Evolutionary conservation across 2,113 vertebrate species (phyloP).

Genomic region (Acinonyx jubatus): DNA sequence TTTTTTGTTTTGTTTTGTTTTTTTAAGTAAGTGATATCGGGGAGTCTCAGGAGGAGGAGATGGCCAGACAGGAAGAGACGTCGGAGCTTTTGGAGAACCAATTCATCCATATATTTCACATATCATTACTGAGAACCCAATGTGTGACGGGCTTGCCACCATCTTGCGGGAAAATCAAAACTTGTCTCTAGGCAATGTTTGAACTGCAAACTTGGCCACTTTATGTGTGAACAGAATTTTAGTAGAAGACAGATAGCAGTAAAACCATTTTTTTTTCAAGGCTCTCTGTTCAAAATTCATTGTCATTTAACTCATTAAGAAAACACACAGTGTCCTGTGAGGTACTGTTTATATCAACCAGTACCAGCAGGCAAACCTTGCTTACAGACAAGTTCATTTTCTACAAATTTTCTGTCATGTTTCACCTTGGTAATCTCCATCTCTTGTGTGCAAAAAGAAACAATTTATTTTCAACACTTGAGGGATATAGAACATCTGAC

Average conservation of each 20-base stretch:
- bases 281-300: conserved; percentile 54
- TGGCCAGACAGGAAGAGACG: background rate
- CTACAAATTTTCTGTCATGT: conserved; percentile 77
- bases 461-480: conserved; percentile 85
- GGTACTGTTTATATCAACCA: conserved; percentile 64
- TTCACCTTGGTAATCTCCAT: conserved; percentile 79
- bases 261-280: conserved; percentile 21
- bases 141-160: background rate
- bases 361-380: conserved; percentile 53
- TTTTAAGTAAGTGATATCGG: background rate
- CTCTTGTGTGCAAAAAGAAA: conserved; percentile 79
- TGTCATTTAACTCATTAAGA: conserved; percentile 69
- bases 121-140: background rate
- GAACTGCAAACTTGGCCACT: conserved; percentile 38
- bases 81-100: background rate
- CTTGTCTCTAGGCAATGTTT: background rate
- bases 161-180: conserved; percentile 34
- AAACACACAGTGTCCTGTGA: background rate
- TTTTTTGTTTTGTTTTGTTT: background rate
- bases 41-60: background rate
- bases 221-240: conserved; percentile 29
- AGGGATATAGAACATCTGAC: conserved; percentile 82
- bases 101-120: background rate
- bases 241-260: background rate
- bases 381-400: conserved; percentile 66